Evolutionary conservation across 2,888 invertebrate genomes (phyloP), one percentile per base, ranked within the genome.

Genomic region (Chymomyza amoena): DNA sequence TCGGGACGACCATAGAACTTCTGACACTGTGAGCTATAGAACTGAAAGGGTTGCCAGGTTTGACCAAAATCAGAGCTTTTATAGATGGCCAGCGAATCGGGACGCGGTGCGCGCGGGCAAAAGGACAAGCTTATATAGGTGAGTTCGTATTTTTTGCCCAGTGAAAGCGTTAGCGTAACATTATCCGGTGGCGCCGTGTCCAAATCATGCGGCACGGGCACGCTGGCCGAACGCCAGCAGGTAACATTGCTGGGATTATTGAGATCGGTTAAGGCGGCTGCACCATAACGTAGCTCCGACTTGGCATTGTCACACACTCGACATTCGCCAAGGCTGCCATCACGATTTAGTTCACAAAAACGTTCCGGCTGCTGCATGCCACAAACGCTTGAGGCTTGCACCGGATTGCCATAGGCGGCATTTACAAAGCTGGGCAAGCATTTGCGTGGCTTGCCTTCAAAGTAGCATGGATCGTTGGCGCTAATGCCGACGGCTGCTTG

Each of bases 371-470:
- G 95, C 72, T 95, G 94, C 66, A 93, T 93, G 51, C 99, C 99
- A 92, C 99, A 99, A 61, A 97, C 96, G 89, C 97, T 97, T 56
- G 97, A 96, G 0, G 96, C 96, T 73, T 95, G 94, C 51, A 99
- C 97, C 54, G 96, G 95, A 76, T 96, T 95, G 2, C 97, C 98
- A 92, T 98, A 99, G 39, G 99, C 99, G 20, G 98, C 98, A 93
- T 99, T 99, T 75, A 99, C 99, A 92, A 99, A 99, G 92, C 99
- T 99, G 15, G 99, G 99, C 90, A 98, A 96, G 93, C 99, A 99
- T 79, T 97, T 95, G 66, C 96, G 94, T 25, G 97, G 96, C 77
- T 96, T 94, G 80, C 96, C 96, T 83, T 97, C 97, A 90, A 97
- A 97, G 92, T 97, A 97, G 92, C 98, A 98, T 4, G 98, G 97